Conservation (phyloP, 2,113 vertebrate genomes). For the Spea multiplicata region DNA sequence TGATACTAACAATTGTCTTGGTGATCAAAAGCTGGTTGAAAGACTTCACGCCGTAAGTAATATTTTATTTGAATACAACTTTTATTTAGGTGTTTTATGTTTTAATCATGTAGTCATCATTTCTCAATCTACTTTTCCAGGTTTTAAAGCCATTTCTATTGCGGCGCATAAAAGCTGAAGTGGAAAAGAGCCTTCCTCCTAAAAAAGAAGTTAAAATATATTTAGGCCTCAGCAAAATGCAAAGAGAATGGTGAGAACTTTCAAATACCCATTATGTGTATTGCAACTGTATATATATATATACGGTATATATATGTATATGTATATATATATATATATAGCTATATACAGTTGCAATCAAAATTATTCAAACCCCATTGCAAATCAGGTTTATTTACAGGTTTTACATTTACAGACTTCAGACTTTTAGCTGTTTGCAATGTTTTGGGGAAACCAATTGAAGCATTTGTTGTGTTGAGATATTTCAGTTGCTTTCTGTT, state of each 20-base stretch:
- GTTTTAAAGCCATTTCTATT: slow-evolving; percentile 86
- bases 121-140: slow-evolving; percentile 56
- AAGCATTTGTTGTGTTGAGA: no score
- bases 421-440: no score
- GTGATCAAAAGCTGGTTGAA: slow-evolving; percentile 87
- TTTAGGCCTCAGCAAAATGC: slow-evolving; percentile 88
- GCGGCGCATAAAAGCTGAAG: slow-evolving; percentile 86
- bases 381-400: no score
- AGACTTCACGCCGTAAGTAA: slow-evolving; percentile 83
- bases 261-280: no score
- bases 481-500: no score
- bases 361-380: no score
- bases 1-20: slow-evolving; percentile 88
- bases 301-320: no score
- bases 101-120: not conserved
- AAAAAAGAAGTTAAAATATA: slow-evolving; percentile 91
- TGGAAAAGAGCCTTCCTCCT: slow-evolving; percentile 84
- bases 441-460: no score
- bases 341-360: no score
- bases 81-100: not conserved
- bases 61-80: not conserved
- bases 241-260: slow-evolving; percentile 79
- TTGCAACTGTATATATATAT: no score
- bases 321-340: no score
- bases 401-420: no score